Evolutionary conservation across 2,888 invertebrate genomes (phyloP), one percentile per base, ranked within the genome.

Genomic region (Cyclophora albipunctata): DNA sequence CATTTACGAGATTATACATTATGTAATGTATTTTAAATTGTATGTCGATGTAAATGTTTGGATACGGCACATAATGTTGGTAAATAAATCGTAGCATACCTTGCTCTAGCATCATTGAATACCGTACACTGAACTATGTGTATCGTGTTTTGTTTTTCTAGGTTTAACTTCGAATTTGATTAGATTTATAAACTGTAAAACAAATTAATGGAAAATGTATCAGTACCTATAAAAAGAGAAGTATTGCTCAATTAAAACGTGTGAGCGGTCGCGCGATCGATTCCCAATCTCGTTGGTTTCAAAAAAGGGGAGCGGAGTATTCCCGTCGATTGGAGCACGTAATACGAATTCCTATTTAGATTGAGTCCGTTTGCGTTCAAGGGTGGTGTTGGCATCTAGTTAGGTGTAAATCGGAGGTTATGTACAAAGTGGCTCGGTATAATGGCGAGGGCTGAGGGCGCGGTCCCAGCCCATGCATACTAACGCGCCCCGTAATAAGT

Each of bases 381-480:
- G 73, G 64, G 73, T 69, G 66, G 66, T 54, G 52, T 55, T 61
- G 59, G 60, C 64, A 69, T 67, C 72, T 69, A 67, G 71, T 67
- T 69, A 66, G 69, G 73, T 81, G 81, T 82, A 80, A 81, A 78
- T 77, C 71, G 75, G 55, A 75, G 68, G 66, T 81, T 83, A 75
- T 75, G 81, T 77, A 71, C 74, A 73, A 66, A 69, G 73, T 61
- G 57, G 62, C 48, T 53, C 59, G 60, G 65, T 64, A 77, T 80
- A 74, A 78, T 79, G 73, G 64, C 58, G 62, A 75, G 75, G 75
- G 76, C 74, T 66, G 64, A 53, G 61, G 61, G 69, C 72, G 70
- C 71, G 78, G 66, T 83, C 87, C 87, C 87, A 84, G 78, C 78
- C 86, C 84, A 88, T 88, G 87, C 86, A 88, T 88, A 88, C 85